Base-by-base conservation (phyloP, 2,797 vertebrate genomes). In the Eulemur mongoz region DNA sequence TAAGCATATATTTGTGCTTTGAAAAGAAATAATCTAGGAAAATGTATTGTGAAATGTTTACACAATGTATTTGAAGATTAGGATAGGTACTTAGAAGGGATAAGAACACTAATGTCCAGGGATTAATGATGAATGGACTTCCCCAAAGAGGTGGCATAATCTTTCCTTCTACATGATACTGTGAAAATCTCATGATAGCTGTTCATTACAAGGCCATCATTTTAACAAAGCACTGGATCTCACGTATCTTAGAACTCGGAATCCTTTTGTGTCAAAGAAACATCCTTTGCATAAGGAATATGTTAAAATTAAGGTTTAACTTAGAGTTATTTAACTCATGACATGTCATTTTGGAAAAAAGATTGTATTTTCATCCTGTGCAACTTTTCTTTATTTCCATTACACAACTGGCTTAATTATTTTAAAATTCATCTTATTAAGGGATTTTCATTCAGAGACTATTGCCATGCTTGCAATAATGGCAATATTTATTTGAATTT, bases 401-500 rank as follows among this genome's bases (percentile, higher is more conserved):
- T 83, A 70, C 2, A 72, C 20, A 86, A 67, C 4, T 79, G 57
- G 12, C 38, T 96, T 93, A 93, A 89, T 96, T 94, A 96, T 79
- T 95, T 95, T 61, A 82, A 95, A 95, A 89, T 82, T 89, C 5
- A 72, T 93, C 75, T 95, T 88, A 45, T 94, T 43, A 82, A 85
- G 35, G 27, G 17, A 76, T 72, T 96, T 95, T 92, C 10, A 80
- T 85, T 69, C 76, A 54, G 43, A 81, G 54, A 76, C n/a, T 57
- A n/a, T 87, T 91, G 35, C 50, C 32, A 23, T 83, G 11, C 52
- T 52, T 96, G 67, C 38, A 85, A n/a, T 69, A 25, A 67, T 83
- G 38, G 57, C 15, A 85, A 76, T 35, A 80, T 7, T 92, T 89
- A 65, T 87, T 97, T 95, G 88, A 97, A 92, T 95, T 96, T 92